A percentile compares a stretch with the other conserved stretches of the same genome.
Evolutionary conservation across 2,113 vertebrate genomes (phyloP).

Genomic region (Bubo bubo): DNA sequence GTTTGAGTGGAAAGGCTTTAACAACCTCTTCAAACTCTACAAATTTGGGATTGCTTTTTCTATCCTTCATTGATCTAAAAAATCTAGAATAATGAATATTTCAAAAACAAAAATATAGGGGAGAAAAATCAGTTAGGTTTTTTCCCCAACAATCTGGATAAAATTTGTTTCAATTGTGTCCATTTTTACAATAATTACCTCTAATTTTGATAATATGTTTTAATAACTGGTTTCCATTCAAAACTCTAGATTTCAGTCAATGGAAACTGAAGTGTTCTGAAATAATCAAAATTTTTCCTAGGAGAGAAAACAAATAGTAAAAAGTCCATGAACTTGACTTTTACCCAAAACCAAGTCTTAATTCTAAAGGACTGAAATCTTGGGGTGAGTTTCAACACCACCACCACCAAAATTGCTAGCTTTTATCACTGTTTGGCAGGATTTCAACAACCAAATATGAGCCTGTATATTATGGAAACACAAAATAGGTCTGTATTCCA

Average conservation of each 20-base stretch:
- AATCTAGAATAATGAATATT: neutral
- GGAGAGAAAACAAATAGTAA: neutral
- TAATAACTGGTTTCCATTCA: neutral
- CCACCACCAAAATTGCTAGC: neutral
- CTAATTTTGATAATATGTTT: neutral
- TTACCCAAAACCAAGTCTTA: neutral
- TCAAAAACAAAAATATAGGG: rapidly evolving
- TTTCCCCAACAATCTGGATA: neutral
- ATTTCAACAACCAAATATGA: neutral
- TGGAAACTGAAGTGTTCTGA: neutral
- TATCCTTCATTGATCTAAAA: neutral
- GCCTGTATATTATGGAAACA: neutral
- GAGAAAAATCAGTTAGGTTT: neutral
- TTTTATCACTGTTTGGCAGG: neutral
- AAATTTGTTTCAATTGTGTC: neutral
- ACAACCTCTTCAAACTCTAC: neutral
- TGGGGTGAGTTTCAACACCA: neutral
- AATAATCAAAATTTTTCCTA: neutral
- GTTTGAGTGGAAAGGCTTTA: neutral
- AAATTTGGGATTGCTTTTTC: neutral
- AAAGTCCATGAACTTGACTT: neutral
- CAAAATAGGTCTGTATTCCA: neutral
- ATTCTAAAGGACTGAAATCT: neutral
- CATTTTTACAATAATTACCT: neutral
- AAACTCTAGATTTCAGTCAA: neutral